Conservation (phyloP, 2,113 vertebrate species). For the Gymnarchus niloticus region DNA sequence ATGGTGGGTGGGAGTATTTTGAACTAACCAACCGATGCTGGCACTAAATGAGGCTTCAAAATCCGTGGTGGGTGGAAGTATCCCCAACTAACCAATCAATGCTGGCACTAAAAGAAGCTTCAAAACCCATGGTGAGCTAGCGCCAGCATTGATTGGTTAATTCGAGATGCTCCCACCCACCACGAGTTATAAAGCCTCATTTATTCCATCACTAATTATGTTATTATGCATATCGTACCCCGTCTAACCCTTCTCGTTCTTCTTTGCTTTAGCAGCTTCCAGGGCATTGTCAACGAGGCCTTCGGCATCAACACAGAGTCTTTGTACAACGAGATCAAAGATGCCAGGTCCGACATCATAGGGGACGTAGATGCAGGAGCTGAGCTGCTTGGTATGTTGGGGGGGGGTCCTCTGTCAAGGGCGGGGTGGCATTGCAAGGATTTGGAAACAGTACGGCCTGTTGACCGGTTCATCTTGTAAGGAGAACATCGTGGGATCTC, state of each 20-base stretch:
- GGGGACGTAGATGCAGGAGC: conserved; percentile 96
- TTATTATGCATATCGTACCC: not conserved
- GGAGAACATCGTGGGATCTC: not conserved
- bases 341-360: conserved; percentile 91
- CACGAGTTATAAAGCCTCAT: no score
- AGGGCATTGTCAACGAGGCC: conserved; percentile 96
- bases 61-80: no score
- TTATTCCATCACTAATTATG: no score
- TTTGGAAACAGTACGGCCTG: not conserved
- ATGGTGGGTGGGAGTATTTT: no score
- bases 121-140: no score
- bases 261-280: conserved; percentile 74
- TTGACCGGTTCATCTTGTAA: not conserved
- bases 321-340: conserved; percentile 92
- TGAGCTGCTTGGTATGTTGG: conserved; percentile 80
- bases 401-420: conserved; percentile 11
- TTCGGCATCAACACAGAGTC: conserved; percentile 99
- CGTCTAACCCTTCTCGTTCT: not conserved
- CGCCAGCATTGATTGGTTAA: no score
- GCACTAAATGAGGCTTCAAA: no score
- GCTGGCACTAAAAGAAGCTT: no score
- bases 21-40: no score
- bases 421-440: not conserved
- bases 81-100: no score
- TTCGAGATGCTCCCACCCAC: no score